phyloP scores from a whole-genome alignment of 2,888 invertebrate genomes.

The Strigamia crassipes region DNA sequence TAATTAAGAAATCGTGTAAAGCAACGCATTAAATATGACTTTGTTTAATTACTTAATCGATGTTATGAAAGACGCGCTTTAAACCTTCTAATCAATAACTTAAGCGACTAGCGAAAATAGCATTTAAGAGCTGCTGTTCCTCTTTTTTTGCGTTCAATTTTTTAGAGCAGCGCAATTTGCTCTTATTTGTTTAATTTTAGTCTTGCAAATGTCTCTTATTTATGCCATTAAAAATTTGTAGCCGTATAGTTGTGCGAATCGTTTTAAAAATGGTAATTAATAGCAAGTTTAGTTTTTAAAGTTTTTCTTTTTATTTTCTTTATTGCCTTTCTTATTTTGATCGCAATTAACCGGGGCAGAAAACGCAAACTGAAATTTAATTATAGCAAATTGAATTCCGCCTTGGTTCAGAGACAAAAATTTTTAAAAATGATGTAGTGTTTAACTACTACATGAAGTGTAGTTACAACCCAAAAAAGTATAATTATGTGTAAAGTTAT shows the following conservation, averaged over 20 bases:
- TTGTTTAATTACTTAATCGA: conserved; percentile 5
- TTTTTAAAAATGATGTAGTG: not conserved
- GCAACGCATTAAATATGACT: conserved; percentile 4
- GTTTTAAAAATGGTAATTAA: not conserved
- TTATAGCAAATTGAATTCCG: not conserved
- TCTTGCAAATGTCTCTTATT: not conserved
- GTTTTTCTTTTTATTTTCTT: too few relatives aligned
- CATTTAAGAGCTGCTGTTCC: not conserved
- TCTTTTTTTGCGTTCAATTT: not conserved
- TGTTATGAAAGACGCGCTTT: not conserved
- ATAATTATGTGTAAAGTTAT: too few relatives aligned
- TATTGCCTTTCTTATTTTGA: not conserved
- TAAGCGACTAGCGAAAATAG: not conserved
- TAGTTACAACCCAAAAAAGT: not conserved
- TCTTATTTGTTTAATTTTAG: not conserved
- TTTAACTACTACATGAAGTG: not conserved
- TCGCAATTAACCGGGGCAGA: not conserved
- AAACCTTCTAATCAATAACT: not conserved
- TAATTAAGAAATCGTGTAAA: not conserved
- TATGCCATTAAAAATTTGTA: not conserved
- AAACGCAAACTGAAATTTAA: conserved; percentile 13
- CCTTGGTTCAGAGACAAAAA: not conserved
- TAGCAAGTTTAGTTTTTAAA: not conserved
- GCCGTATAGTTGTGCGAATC: not conserved
- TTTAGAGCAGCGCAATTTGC: not conserved